phyloP scores from a whole-genome alignment of 2,888 invertebrate genomes.

The Hypomecis punctinalis region DNA sequence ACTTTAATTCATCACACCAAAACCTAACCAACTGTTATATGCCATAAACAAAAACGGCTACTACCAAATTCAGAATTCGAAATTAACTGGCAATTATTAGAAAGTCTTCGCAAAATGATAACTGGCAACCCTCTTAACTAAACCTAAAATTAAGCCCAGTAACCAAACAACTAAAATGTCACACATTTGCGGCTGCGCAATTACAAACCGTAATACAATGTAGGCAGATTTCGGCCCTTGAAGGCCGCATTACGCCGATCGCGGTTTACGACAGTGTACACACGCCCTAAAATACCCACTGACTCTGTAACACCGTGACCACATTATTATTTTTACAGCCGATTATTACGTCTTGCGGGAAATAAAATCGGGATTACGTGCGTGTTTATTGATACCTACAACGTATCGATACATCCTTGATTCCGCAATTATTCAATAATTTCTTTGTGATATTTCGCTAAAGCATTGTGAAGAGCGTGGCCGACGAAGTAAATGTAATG shows the following conservation, averaged over 20 bases:
- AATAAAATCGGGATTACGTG: slow-evolving; percentile 17
- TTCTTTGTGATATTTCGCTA: background rate
- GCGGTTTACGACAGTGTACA: slow-evolving; percentile 38
- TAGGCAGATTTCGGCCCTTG: slow-evolving; percentile 31
- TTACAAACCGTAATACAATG: slow-evolving; percentile 7
- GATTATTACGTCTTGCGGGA: slow-evolving; percentile 14
- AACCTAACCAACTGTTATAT: too few relatives aligned
- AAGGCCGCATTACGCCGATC: slow-evolving; percentile 37
- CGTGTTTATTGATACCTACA: slow-evolving; percentile 8
- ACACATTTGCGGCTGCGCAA: background rate
- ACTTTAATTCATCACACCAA: too few relatives aligned
- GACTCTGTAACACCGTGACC: slow-evolving; percentile 15
- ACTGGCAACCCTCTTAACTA: slow-evolving; percentile 10
- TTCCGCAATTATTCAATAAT: slow-evolving; percentile 30
- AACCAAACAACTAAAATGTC: slow-evolving; percentile 9
- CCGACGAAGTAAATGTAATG: too few relatives aligned
- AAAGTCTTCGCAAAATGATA: too few relatives aligned
- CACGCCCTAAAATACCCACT: slow-evolving; percentile 38
- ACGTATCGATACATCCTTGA: slow-evolving; percentile 14
- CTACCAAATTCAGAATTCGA: too few relatives aligned
- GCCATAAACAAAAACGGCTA: too few relatives aligned
- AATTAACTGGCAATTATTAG: too few relatives aligned
- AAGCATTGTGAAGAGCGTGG: too few relatives aligned
- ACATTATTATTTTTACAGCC: slow-evolving; percentile 22
- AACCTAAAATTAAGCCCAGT: slow-evolving; percentile 34